Evolutionary conservation across 1,140 invertebrate genomes (phyloP).

Genomic region (Aphelinus atriplicis): DNA sequence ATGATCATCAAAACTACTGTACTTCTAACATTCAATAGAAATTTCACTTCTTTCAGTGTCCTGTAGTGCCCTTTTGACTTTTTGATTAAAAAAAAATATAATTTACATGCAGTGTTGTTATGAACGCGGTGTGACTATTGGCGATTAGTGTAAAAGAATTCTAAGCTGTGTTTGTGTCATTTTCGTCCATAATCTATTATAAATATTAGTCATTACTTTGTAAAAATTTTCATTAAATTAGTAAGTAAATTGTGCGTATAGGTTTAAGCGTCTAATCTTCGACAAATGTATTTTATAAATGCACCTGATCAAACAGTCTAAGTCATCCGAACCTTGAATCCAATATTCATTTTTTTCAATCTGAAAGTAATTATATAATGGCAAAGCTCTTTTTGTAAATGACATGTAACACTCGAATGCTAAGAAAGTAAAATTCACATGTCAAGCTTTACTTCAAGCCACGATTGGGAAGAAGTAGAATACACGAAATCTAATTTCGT

Average conservation of each 20-base stretch:
- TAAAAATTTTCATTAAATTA: conserved; percentile 13
- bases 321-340: background rate
- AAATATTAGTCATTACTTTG: background rate
- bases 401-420: no score
- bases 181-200: conserved; percentile 5
- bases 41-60: background rate
- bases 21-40: conserved; percentile 9
- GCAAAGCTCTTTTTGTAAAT: background rate
- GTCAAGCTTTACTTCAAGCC: no score
- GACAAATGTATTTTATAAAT: background rate
- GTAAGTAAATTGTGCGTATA: background rate
- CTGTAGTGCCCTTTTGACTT: background rate
- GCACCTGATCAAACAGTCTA: background rate
- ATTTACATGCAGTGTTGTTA: background rate
- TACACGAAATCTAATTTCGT: conserved; percentile 28
- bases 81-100: background rate
- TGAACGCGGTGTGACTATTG: background rate
- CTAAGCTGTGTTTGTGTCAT: background rate
- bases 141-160: no score
- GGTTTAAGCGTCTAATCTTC: background rate
- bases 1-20: background rate
- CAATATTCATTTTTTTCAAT: background rate
- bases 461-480: background rate
- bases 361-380: conserved; percentile 1
- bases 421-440: no score